Percentiles rank a stretch among this genome's conserved stretches.
phyloP scores from a whole-genome alignment of 2,797 vertebrate species.

The Gila robusta region DNA sequence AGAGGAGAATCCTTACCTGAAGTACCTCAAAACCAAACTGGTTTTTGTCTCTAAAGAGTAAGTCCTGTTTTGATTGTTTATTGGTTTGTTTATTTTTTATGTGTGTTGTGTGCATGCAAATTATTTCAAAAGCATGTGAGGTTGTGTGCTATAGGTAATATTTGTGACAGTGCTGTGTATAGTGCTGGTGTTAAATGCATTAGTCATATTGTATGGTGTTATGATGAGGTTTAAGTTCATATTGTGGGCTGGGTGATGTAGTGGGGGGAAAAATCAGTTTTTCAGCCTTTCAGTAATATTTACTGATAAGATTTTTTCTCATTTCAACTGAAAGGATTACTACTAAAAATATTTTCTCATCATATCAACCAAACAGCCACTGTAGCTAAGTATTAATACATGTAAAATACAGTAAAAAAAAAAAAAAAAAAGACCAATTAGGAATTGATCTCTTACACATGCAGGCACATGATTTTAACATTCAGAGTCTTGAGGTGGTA shows the following conservation, averaged over 20 bases:
- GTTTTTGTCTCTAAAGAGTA: slow-evolving; percentile 82
- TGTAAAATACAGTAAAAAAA: not conserved
- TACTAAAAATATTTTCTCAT: not conserved
- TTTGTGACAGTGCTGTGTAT: not conserved
- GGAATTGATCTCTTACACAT: not conserved
- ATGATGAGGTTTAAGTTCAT: not conserved
- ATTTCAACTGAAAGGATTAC: not conserved
- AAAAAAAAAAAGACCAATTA: not conserved
- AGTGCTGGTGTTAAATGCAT: not conserved
- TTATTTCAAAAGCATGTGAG: not conserved
- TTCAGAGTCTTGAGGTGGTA: not conserved
- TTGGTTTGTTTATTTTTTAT: not conserved
- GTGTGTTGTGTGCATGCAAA: not conserved
- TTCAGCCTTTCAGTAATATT: not conserved
- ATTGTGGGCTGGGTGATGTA: not conserved
- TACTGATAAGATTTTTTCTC: not conserved
- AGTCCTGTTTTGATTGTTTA: slow-evolving; percentile 65
- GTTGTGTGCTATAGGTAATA: not conserved
- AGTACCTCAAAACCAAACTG: slow-evolving; percentile 83
- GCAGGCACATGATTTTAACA: not conserved
- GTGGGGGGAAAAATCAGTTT: not conserved
- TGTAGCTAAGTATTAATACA: not conserved
- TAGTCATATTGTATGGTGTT: not conserved
- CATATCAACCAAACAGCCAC: not conserved
- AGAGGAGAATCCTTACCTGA: slow-evolving; percentile 76